Evolutionary conservation across 2,113 vertebrate genomes (phyloP).

Genomic region (Charina bottae): DNA sequence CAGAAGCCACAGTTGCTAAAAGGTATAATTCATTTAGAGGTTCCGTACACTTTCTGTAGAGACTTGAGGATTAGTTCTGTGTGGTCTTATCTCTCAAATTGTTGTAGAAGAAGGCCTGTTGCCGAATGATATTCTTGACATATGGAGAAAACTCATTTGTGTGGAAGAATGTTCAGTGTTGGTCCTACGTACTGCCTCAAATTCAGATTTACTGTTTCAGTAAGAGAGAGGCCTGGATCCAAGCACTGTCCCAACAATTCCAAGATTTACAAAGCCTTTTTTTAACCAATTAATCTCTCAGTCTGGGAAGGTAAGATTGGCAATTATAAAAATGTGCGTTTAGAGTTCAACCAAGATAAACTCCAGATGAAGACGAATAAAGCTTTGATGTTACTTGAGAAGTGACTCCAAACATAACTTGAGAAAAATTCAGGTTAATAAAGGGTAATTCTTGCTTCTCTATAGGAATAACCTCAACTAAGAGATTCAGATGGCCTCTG

Average conservation of each 20-base stretch:
- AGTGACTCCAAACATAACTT: background rate
- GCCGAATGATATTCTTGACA: background rate
- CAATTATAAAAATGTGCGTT: background rate
- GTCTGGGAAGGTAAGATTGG: background rate
- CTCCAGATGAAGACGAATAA: rapidly evolving
- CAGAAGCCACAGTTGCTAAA: background rate
- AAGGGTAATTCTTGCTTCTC: background rate
- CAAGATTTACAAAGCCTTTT: background rate
- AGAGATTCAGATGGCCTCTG: background rate
- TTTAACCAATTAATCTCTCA: background rate
- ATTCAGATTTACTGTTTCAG: background rate
- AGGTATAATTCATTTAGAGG: background rate
- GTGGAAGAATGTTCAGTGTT: background rate
- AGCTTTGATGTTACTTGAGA: constrained; percentile 4
- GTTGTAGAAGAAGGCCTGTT: background rate
- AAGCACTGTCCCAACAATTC: background rate
- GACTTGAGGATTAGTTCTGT: background rate
- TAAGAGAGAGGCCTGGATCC: background rate
- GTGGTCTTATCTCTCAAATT: background rate
- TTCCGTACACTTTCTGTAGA: background rate
- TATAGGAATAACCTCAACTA: background rate
- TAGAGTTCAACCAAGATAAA: constrained; percentile 11
- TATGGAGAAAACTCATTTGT: background rate
- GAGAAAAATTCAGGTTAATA: background rate
- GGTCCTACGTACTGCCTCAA: background rate